Evolutionary conservation across 2,797 vertebrate genomes (phyloP), one percentile per base, ranked within the genome.

Genomic region (Limnodromus scolopaceus): DNA sequence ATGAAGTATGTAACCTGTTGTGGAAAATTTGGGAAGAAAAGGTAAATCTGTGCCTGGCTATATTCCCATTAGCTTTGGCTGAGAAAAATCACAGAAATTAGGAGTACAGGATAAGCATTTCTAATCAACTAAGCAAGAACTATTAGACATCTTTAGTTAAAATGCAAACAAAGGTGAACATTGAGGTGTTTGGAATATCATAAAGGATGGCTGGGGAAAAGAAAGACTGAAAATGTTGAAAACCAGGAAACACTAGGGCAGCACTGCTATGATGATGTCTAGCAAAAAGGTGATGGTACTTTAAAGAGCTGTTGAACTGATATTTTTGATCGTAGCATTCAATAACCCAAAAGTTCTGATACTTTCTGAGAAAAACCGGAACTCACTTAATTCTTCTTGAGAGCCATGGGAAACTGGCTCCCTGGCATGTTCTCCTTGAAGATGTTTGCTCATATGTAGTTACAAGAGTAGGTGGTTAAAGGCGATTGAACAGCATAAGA

Each of bases 61-160:
- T 51, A 39, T 16, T 85, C 17, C 48, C n/a, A n/a, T 0, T 2
- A 25, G 6, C 30, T 48, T 16, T 66, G n/a, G n/a, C 0, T 64
- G 49, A 55, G 61, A 84, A 71, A 91, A 78, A 14, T 3, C 24
- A 19, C 22, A 43, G 30, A 45, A 77, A 81, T 57, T 2, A 32
- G 16, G 36, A 74, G 18, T 28, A 25, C 0, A 36, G 34, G 11
- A n/a, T 16, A n/a, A 43, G 25, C 2, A 1, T n/a, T 61, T 83
- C 60, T 28, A 20, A 48, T 46, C 55, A 58, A 13, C 13, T 15
- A 18, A 78, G 45, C 28, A 60, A 49, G 30, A 89, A 36, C 11
- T 61, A 3, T 24, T 30, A 55, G 24, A 32, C 14, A 20, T 2
- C 24, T 41, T 13, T 70, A 76, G 16, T 39, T 43, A 48, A 63